These are phyloP conservation scores for Xanthia icteritia DNA, from an alignment of 2,888 invertebrate species.

Conservation along the genomic window DNA sequence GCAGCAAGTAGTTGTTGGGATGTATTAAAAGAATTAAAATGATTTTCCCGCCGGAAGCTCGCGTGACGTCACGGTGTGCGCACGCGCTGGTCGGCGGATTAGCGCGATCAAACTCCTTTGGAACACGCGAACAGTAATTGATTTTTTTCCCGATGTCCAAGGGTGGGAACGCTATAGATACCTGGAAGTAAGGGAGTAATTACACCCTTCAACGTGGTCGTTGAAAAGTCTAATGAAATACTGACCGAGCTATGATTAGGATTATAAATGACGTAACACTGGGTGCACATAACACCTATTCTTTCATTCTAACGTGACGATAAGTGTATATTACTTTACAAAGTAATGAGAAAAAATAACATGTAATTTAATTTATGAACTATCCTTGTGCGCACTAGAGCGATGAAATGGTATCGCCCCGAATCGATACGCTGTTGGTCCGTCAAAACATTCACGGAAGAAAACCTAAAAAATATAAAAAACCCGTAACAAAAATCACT, in stretches of 20 bases:
- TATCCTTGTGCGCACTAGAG: background rate
- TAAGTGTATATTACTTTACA: slow-evolving; percentile 8
- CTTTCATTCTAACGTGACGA: slow-evolving; percentile 20
- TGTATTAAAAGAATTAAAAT: slow-evolving; percentile 71
- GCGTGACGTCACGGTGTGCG: slow-evolving; percentile 79
- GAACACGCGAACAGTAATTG: slow-evolving; percentile 76
- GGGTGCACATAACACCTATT: slow-evolving; percentile 52
- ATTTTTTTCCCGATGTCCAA: slow-evolving; percentile 72
- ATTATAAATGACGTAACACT: slow-evolving; percentile 57
- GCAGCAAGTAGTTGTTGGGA: slow-evolving; percentile 50
- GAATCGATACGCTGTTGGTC: slow-evolving; percentile 1
- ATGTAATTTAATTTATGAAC: slow-evolving; percentile 14
- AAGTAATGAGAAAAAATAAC: slow-evolving; percentile 19
- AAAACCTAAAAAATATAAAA: slow-evolving; percentile 6
- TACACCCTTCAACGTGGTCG: slow-evolving; percentile 53
- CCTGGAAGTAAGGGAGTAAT: slow-evolving; percentile 59
- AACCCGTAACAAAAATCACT: slow-evolving; percentile 12
- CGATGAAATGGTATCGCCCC: background rate
- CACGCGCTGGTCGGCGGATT: slow-evolving; percentile 75
- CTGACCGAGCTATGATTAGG: slow-evolving; percentile 34
- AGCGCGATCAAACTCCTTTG: slow-evolving; percentile 76
- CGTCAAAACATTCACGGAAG: background rate
- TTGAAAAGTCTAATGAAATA: slow-evolving; percentile 56
- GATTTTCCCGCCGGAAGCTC: slow-evolving; percentile 78
- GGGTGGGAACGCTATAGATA: slow-evolving; percentile 68